Evolutionary conservation across 2,113 vertebrate genomes (phyloP).

Genomic region (Mesoclemmys tuberculata): DNA sequence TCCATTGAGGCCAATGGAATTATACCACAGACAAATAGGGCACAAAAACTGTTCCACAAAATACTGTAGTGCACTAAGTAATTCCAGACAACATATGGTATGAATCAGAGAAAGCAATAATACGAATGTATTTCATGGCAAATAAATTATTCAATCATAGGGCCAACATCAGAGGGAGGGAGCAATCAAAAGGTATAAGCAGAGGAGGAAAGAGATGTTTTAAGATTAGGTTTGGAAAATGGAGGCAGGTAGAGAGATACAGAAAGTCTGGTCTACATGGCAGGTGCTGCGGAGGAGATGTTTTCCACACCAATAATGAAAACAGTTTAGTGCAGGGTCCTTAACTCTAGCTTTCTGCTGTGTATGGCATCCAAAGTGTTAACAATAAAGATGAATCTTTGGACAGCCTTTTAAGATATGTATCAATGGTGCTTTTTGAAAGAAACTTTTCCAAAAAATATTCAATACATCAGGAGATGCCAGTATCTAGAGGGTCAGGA

Average conservation of each 20-base stretch:
- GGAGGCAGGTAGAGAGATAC: background rate
- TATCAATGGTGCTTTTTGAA: background rate
- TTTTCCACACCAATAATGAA: background rate
- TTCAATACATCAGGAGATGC: background rate
- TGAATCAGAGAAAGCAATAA: constrained; percentile 8
- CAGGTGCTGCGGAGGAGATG: background rate
- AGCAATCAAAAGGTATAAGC: background rate
- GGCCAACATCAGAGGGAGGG: background rate
- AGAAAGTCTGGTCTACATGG: background rate
- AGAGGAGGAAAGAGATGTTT: background rate
- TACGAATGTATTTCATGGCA: background rate
- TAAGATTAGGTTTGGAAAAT: background rate
- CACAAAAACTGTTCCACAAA: background rate
- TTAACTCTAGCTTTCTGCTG: background rate
- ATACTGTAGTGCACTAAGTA: background rate
- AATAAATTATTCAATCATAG: background rate
- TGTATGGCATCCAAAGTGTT: background rate
- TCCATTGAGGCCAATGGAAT: background rate
- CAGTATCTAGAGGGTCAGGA: background rate
- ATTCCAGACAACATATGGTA: background rate
- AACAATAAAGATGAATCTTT: background rate
- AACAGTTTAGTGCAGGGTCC: background rate
- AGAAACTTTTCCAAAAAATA: background rate
- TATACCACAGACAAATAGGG: background rate
- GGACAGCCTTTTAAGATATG: background rate